Conservation (phyloP, 1,140 invertebrate genomes). For the Drosophila subobscura region DNA sequence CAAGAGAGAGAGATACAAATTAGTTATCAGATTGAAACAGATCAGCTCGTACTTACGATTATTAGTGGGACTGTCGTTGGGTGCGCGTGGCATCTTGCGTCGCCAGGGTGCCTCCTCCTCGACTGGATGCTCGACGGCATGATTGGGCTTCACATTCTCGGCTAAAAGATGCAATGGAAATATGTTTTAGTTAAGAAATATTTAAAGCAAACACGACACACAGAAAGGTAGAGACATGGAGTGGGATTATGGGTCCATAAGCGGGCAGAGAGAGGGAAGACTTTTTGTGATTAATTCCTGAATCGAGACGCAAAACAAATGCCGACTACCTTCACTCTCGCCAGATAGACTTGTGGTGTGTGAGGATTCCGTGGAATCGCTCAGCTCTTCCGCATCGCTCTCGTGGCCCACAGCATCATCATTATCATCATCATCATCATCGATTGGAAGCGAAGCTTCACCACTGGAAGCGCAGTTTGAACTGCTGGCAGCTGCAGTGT, state of each 20-base stretch:
- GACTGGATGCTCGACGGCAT: conserved; percentile 58
- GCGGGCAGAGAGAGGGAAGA: conserved; percentile 41
- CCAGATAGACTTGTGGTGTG: conserved; percentile 79
- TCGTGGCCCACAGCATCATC: conserved; percentile 60
- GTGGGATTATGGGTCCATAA: conserved; percentile 28
- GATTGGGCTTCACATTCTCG: conserved; percentile 66
- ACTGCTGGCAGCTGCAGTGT: conserved; percentile 74
- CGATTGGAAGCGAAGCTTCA: conserved; percentile 14
- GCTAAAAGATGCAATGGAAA: conserved; percentile 46
- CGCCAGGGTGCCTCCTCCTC: conserved; percentile 83
- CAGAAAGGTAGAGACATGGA: not conserved
- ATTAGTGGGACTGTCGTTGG: conserved; percentile 83
- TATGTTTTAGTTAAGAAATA: conserved; percentile 12
- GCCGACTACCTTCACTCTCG: conserved; percentile 72
- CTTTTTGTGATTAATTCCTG: not conserved
- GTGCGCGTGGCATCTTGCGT: conserved; percentile 72
- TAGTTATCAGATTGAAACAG: conserved; percentile 8
- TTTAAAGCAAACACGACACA: not conserved
- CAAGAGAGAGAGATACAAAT: conserved; percentile 11
- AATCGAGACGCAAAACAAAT: conserved; percentile 39
- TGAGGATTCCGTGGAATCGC: conserved; percentile 83
- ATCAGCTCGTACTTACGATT: conserved; percentile 65
- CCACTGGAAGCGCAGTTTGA: conserved; percentile 43
- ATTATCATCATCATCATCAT: conserved; percentile 31
- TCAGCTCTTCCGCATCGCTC: conserved; percentile 81